Evolutionary conservation across 2,888 invertebrate genomes (phyloP), one percentile per base, ranked within the genome.

Genomic region (Aphodius sticticus): DNA sequence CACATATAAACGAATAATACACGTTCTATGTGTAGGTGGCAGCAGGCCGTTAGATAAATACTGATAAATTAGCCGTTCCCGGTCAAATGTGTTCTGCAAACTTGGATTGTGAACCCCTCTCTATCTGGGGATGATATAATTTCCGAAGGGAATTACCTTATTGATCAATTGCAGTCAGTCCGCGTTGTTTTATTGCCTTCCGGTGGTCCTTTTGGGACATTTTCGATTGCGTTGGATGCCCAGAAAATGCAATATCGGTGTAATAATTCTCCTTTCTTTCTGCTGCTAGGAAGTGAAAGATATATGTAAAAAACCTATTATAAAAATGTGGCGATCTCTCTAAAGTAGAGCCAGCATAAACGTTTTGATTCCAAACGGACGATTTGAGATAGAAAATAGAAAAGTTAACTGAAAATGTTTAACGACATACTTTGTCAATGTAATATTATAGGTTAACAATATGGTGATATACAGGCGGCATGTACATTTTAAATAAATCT

Each of bases 1-100:
- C 79, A 77, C 79, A 81, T 81, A 79, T 79, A 81, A 81, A 77
- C 76, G 78, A 81, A 76, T 79, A 79, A 79, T 79, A 77, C 79
- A 72, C 79, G 71, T 71, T 76, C 77, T 77, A 77, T 76, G 79
- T 79, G 78, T 77, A 79, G 79, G 75, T 69, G 70, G 53, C 53
- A 79, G 79, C 74, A 38, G 70, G 53, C 53, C 53, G 53, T 53
- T 53, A 53, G 53, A 53, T 53, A 53, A 81, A 81, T 78, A 81
- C 77, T 80, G 81, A 80, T 80, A 80, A 81, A 81, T 80, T 80
- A 79, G 15, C 15, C 71, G 14, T 14, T 26, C 15, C 16, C 14
- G 26, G 26, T 78, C 77, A 76, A 80, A 78, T 69, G 69, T 74
- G 35, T 26, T 75, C 12, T 72, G 35, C 74, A 74, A 74, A 69